These are phyloP conservation scores for Perizoma flavofasciatum DNA, from an alignment of 2,888 invertebrate genomes.

Conservation along the genomic window DNA sequence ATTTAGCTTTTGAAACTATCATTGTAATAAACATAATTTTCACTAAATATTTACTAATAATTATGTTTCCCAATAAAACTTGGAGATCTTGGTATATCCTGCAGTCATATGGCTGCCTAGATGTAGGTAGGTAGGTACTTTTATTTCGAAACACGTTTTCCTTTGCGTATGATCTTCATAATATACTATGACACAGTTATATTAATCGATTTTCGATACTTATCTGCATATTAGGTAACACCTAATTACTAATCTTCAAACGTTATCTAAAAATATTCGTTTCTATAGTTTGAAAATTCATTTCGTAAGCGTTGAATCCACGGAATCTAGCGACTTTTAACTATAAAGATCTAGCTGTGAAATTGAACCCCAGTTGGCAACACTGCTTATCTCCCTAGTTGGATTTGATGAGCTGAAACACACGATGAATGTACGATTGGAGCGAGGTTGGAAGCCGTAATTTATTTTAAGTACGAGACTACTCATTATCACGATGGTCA, in stretches of 20 bases:
- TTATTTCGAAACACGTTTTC: no score
- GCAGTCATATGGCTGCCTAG: no score
- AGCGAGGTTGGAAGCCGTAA: conserved; percentile 23
- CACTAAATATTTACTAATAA: no score
- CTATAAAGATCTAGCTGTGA: background rate
- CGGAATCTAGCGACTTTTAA: background rate
- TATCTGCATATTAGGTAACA: background rate
- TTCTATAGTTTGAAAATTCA: no score
- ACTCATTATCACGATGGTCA: conserved; percentile 1
- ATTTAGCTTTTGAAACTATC: no score
- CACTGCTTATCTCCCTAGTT: background rate
- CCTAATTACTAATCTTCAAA: background rate
- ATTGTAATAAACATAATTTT: no score
- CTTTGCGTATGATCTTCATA: no score
- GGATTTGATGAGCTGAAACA: conserved; percentile 28
- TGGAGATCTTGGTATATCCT: no score
- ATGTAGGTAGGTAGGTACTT: no score
- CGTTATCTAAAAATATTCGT: no score
- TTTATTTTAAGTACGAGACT: conserved; percentile 22
- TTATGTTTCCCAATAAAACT: no score
- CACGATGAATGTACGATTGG: conserved; percentile 30
- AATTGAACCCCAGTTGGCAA: background rate
- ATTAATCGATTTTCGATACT: background rate
- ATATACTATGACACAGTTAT: no score
- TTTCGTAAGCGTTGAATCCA: background rate